phyloP scores from a whole-genome alignment of 2,113 vertebrate genomes.

The Dermatemys mawii region DNA sequence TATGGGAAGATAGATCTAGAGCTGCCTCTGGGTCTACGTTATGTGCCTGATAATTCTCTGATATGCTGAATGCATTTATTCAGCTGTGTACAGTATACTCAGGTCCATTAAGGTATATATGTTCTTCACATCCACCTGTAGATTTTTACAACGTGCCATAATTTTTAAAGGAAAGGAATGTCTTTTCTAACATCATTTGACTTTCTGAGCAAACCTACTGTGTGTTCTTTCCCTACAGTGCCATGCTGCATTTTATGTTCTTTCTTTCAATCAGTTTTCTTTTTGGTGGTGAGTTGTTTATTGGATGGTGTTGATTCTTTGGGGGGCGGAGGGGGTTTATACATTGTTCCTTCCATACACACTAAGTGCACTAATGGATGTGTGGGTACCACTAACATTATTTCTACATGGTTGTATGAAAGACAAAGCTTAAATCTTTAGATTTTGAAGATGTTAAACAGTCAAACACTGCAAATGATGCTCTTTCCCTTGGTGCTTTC shows the following conservation, averaged over 20 bases:
- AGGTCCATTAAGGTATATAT: background rate
- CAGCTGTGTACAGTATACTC: background rate
- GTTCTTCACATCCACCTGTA: background rate
- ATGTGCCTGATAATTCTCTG: background rate
- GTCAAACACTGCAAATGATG: background rate
- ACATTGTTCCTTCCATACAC: background rate
- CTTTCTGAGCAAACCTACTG: background rate
- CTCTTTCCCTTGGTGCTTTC: background rate
- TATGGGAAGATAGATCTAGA: background rate
- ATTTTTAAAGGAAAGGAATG: background rate
- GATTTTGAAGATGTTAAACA: background rate
- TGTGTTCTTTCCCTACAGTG: background rate
- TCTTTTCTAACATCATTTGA: background rate
- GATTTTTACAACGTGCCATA: background rate
- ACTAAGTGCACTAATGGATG: fast-evolving
- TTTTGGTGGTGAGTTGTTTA: background rate
- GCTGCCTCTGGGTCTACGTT: background rate
- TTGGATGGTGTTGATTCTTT: background rate
- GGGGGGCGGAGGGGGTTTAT: background rate
- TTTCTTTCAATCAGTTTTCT: background rate
- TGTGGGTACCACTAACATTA: background rate
- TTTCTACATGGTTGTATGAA: background rate
- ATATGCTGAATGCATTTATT: background rate
- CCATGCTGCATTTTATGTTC: background rate
- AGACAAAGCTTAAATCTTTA: conserved; percentile 5